phyloP scores from a whole-genome alignment of 2,797 vertebrate genomes.

The Paramormyrops hopkinsi region DNA sequence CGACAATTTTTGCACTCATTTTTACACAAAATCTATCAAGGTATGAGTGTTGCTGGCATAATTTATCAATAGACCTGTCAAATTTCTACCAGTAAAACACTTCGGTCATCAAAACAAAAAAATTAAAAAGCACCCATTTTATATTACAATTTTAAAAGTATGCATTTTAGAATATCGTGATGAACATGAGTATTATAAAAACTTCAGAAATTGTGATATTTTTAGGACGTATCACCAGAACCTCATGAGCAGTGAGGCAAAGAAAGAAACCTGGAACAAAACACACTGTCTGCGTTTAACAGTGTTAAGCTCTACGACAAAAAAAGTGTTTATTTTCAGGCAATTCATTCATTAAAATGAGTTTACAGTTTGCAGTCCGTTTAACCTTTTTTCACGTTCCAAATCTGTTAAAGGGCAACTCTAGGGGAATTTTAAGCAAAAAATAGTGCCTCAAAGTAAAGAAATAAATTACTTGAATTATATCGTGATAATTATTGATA shows the following conservation, averaged over 20 bases:
- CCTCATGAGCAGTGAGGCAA: background rate
- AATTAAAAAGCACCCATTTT: background rate
- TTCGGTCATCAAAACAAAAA: background rate
- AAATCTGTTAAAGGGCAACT: background rate
- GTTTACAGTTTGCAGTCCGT: background rate
- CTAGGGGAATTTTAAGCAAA: background rate
- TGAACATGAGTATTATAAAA: background rate
- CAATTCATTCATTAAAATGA: background rate
- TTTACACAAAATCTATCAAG: background rate
- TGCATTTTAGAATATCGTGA: background rate
- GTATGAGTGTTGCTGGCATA: background rate
- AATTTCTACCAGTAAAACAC: background rate
- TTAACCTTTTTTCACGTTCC: background rate
- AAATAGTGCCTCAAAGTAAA: background rate
- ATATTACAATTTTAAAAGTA: background rate
- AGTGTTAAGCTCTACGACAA: background rate
- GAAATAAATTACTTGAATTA: background rate
- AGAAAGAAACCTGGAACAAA: background rate
- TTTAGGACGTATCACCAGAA: background rate
- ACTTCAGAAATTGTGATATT: background rate
- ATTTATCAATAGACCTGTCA: background rate
- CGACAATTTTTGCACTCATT: background rate
- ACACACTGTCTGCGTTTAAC: background rate
- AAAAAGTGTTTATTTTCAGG: background rate
- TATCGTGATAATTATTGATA: background rate